These are phyloP conservation scores for Spisula solida DNA, from an alignment of 2,888 invertebrate genomes.

Conservation along the genomic window DNA sequence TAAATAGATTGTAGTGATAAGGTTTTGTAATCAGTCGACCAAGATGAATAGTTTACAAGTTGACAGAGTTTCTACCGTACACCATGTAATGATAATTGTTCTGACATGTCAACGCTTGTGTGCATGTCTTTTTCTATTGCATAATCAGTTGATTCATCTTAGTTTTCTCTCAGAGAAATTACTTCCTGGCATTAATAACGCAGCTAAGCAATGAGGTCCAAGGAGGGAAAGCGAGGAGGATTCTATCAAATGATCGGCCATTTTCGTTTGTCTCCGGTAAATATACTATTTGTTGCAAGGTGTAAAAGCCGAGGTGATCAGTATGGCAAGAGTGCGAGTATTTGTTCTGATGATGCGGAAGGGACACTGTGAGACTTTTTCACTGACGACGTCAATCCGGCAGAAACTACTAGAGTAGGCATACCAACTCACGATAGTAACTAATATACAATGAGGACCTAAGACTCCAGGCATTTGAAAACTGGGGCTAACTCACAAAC, in stretches of 20 bases:
- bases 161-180: background rate
- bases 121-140: background rate
- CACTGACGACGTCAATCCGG: no score
- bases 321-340: no score
- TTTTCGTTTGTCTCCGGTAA: no score
- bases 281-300: no score
- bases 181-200: background rate
- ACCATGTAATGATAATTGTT: background rate
- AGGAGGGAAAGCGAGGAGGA: background rate
- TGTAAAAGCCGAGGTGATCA: no score
- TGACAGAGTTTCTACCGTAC: background rate
- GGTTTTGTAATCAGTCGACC: background rate
- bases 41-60: background rate
- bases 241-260: background rate
- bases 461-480: background rate
- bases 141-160: slow-evolving; percentile 3
- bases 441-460: background rate
- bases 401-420: background rate
- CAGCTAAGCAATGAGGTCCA: background rate
- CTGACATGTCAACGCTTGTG: slow-evolving; percentile 26
- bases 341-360: no score
- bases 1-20: slow-evolving; percentile 10
- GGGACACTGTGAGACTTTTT: no score
- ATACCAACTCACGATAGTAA: background rate
- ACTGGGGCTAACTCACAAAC: no score